These are phyloP conservation scores for Catostylus mosaicus DNA, from an alignment of 30 jellyfish, hydroid and myxozoan species.

Conservation along the genomic window DNA sequence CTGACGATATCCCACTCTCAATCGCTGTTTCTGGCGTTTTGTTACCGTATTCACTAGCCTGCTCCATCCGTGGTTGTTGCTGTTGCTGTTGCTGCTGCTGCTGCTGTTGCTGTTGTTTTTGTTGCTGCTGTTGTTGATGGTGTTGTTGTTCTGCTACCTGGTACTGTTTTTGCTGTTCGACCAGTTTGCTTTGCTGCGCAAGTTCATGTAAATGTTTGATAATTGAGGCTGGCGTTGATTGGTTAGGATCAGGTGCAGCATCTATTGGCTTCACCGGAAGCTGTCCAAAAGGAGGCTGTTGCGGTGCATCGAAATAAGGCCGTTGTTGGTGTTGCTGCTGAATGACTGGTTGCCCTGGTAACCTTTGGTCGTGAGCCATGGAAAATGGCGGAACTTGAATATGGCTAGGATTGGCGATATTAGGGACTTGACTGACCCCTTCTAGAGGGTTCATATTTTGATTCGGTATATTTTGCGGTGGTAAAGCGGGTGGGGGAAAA, in stretches of 20 bases:
- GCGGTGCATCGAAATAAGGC: constrained; percentile 21
- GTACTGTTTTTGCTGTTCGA: constrained; percentile 4
- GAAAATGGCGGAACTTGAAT: constrained; percentile 37
- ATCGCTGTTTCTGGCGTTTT: constrained; percentile 64
- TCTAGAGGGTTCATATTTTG: constrained; percentile 16
- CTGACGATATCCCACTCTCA: constrained; percentile 30
- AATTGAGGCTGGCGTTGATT: constrained; percentile 46
- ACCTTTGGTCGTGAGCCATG: constrained; percentile 4
- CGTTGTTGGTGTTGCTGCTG: constrained; percentile 59
- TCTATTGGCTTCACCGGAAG: constrained; percentile 17
- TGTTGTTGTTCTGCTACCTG: constrained; percentile 25
- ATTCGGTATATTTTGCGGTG: constrained; percentile 8
- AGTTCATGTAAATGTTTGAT: constrained; percentile 61
- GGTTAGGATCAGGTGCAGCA: constrained; percentile 12
- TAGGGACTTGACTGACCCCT: constrained; percentile 2
- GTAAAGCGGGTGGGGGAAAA: constrained; percentile 27
- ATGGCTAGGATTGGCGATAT: constrained; percentile 13
- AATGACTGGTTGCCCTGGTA: constrained; percentile 25
- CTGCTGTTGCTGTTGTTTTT: constrained; percentile 14
- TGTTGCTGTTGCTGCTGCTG: constrained; percentile 24
- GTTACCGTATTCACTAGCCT: not conserved
- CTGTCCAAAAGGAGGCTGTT: constrained; percentile 25
- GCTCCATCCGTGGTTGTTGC: constrained; percentile 20
- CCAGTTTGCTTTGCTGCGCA: constrained; percentile 48
- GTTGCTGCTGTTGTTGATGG: constrained; percentile 11